Evolutionary conservation across 2,888 invertebrate species (phyloP).

Genomic region (Pilophorus perplexus): DNA sequence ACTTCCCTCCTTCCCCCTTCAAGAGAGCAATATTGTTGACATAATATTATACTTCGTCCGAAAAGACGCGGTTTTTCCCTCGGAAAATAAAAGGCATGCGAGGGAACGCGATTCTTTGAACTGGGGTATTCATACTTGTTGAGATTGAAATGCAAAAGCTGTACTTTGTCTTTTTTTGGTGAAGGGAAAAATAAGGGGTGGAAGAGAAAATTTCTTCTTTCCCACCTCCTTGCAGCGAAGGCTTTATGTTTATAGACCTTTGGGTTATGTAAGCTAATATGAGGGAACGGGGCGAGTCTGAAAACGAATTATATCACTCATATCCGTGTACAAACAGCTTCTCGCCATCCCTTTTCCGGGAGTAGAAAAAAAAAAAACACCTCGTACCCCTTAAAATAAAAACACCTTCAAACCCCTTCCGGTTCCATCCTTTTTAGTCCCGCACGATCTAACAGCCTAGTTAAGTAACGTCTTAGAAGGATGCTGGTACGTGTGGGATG

Average conservation of each 20-base stretch:
- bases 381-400: background rate
- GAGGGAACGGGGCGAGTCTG: conserved; percentile 6
- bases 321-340: conserved; percentile 29
- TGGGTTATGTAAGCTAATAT: conserved; percentile 27
- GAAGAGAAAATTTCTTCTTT: conserved; percentile 3
- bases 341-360: background rate
- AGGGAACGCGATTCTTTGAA: conserved; percentile 18
- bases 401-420: background rate
- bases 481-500: background rate
- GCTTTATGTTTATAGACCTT: conserved; percentile 26
- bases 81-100: background rate
- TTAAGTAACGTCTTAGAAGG: conserved; percentile 6
- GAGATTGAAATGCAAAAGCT: conserved; percentile 26
- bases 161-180: background rate
- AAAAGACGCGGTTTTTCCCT: conserved; percentile 6
- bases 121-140: conserved; percentile 22
- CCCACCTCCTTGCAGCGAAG: background rate
- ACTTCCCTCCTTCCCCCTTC: background rate
- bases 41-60: background rate
- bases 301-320: conserved; percentile 28
- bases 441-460: conserved; percentile 20
- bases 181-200: background rate
- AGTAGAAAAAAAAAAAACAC: background rate
- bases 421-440: background rate
- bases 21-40: background rate